These are phyloP conservation scores for Riparia riparia DNA, from an alignment of 2,113 vertebrate species.

Conservation along the genomic window DNA sequence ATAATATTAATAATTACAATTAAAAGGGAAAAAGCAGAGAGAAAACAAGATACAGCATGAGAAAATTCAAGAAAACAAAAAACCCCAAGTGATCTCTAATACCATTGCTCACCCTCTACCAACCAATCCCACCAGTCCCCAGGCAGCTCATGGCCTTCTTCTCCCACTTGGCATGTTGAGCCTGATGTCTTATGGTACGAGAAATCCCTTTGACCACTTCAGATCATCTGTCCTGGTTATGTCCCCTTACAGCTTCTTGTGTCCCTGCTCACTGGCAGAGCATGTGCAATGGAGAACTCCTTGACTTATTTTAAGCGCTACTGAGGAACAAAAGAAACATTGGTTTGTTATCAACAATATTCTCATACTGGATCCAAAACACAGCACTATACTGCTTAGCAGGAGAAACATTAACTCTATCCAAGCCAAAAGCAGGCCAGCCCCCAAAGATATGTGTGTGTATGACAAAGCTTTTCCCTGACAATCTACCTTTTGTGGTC, in stretches of 20 bases:
- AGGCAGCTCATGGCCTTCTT: background rate
- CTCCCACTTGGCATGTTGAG: no score
- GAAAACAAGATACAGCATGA: background rate
- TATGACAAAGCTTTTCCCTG: background rate
- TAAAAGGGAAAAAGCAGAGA: background rate
- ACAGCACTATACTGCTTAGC: background rate
- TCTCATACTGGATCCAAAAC: background rate
- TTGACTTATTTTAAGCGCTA: background rate
- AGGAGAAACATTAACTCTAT: background rate
- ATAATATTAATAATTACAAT: background rate
- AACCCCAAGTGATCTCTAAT: background rate
- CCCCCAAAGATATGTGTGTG: fast-evolving
- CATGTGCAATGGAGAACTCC: background rate
- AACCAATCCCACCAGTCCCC: background rate
- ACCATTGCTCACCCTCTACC: fast-evolving
- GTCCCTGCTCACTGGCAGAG: background rate
- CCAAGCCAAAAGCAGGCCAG: background rate
- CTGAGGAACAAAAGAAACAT: background rate
- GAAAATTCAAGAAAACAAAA: background rate
- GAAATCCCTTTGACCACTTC: background rate
- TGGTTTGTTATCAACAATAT: background rate
- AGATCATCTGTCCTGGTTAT: background rate
- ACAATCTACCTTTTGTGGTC: background rate
- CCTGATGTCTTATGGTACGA: background rate
- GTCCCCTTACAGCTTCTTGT: background rate